phyloP scores from a whole-genome alignment of 2,888 invertebrate genomes.

The Bimastos eiseni region DNA sequence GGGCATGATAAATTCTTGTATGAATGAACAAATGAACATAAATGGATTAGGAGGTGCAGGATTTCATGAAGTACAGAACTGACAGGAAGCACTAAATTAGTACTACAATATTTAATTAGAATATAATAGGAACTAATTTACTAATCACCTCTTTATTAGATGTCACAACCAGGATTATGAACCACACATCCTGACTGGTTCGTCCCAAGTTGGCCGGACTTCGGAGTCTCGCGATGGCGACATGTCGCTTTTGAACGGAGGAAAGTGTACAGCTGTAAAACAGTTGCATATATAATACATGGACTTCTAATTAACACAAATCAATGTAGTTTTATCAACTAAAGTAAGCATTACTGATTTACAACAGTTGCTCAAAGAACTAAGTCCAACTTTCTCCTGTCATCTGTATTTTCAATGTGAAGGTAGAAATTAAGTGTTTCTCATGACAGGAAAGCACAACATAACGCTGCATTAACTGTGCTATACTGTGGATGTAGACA shows the following conservation, averaged over 20 bases:
- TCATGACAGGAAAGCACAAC: neutral
- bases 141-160: constrained; percentile 63
- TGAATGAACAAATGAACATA: neutral
- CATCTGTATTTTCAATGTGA: neutral
- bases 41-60: neutral
- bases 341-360: neutral
- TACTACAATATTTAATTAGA: neutral
- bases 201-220: constrained; percentile 68
- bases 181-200: constrained; percentile 68
- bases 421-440: neutral
- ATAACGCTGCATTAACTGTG: neutral
- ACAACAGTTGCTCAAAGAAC: neutral
- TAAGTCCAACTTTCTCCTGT: neutral
- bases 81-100: neutral
- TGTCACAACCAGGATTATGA: constrained; percentile 68
- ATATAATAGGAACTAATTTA: neutral
- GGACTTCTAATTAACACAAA: neutral
- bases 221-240: constrained; percentile 67
- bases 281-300: too few relatives aligned
- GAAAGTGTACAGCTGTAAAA: constrained; percentile 56
- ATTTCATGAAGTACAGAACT: neutral
- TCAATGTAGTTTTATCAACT: neutral
- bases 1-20: too few relatives aligned
- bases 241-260: constrained; percentile 66
- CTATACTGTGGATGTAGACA: too few relatives aligned